Base-by-base conservation (phyloP, 2,888 invertebrate species). In the Mythimna vitellina region DNA sequence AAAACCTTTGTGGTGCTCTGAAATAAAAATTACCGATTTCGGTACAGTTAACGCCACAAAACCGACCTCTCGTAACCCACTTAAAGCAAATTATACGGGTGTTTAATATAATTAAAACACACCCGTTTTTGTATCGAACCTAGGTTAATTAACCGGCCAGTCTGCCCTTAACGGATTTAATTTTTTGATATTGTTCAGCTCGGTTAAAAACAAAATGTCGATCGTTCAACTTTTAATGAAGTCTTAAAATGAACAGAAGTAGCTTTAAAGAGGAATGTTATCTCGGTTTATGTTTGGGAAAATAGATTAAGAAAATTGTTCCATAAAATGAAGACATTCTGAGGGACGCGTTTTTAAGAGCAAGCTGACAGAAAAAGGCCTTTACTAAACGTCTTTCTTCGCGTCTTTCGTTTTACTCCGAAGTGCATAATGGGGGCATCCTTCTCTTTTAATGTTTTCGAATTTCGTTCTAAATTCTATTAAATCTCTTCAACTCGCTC, bases 71-170 rank as follows among this genome's bases (percentile, higher is more conserved):
- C 86, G 87, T 88, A 85, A 80, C 86, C 88, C 87, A 88, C 86
- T 90, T 87, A 86, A 76, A 84, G 76, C 81, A 85, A 87, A 90
- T 90, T 88, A 88, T 86, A 74, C 71, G 69, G 14, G 83, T 82
- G 84, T 88, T 88, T 86, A 87, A 88, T 85, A 81, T 89, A 91
- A 92, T 92, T 91, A 91, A 90, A 90, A 88, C 83, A 78, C 86
- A 86, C 81, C 89, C 84, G 85, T 88, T 92, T 92, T 92, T 89
- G 85, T 89, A 88, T 86, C 82, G 79, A 84, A 83, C 86, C 78
- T 82, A 80, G 82, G 83, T 88, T 92, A 91, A 93, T 93, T 91
- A 91, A 89, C 87, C 81, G 84, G 76, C 84, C 84, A 77, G 77
- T 63, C 82, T 72, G 54, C 78, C 80, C 82, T 78, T 82, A 80